Evolutionary conservation across 2,797 vertebrate species (phyloP).

Genomic region (Acrossocheilus wenchowensis): DNA sequence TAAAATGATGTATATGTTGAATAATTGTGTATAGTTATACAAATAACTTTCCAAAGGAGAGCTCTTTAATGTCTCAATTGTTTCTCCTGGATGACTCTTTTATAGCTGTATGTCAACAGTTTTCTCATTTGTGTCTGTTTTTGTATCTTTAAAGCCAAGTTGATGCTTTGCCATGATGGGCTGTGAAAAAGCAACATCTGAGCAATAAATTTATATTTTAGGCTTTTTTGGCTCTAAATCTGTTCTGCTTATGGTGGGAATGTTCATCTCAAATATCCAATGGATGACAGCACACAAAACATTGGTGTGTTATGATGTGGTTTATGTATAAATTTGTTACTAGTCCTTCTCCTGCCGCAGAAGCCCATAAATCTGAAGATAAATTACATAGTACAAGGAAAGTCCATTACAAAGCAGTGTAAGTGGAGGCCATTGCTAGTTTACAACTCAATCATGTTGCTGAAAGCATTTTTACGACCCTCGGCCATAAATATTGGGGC

Average conservation of each 20-base stretch:
- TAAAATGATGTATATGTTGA: too few relatives aligned
- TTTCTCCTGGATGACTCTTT: too few relatives aligned
- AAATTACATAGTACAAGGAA: conserved; percentile 24
- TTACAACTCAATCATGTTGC: conserved; percentile 64
- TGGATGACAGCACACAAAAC: background rate
- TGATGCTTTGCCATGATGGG: background rate
- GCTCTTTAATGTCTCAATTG: too few relatives aligned
- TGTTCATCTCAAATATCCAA: background rate
- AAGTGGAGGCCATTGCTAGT: conserved; percentile 64
- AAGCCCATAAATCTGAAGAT: conserved; percentile 43
- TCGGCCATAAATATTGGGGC: conserved; percentile 72
- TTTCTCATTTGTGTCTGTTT: too few relatives aligned
- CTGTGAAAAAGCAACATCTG: background rate
- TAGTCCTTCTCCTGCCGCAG: conserved; percentile 21
- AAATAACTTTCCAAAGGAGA: too few relatives aligned
- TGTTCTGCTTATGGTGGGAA: background rate
- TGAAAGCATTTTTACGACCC: conserved; percentile 65
- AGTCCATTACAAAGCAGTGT: conserved; percentile 53
- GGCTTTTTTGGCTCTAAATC: background rate
- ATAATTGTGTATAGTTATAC: too few relatives aligned
- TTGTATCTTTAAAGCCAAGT: too few relatives aligned
- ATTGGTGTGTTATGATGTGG: background rate
- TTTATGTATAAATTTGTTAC: conserved; percentile 23
- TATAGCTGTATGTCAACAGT: too few relatives aligned
- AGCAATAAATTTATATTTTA: background rate